Conservation (phyloP, 2,797 vertebrate species). For the Hemibagrus guttatus region DNA sequence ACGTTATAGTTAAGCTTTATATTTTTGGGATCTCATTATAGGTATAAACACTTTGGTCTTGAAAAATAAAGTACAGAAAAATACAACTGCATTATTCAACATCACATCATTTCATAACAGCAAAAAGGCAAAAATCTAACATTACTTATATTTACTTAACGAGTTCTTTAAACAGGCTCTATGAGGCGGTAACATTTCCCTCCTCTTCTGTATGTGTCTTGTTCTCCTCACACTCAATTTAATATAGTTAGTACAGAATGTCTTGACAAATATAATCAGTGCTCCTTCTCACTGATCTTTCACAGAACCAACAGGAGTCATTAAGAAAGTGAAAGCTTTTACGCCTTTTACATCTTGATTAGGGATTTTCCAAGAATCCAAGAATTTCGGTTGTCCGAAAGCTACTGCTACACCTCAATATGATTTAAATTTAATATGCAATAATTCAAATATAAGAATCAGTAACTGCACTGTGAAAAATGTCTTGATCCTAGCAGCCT, state of each 20-base stretch:
- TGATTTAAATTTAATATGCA: too few relatives aligned
- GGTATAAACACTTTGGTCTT: neutral
- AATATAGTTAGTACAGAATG: neutral
- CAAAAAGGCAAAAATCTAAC: neutral
- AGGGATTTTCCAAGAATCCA: neutral
- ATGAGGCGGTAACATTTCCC: neutral
- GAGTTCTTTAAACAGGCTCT: neutral
- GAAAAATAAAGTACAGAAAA: neutral
- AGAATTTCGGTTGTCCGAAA: too few relatives aligned
- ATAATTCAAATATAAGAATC: too few relatives aligned
- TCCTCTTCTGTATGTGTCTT: neutral
- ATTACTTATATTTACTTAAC: neutral
- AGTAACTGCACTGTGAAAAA: too few relatives aligned
- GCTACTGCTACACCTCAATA: too few relatives aligned
- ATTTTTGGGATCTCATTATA: neutral
- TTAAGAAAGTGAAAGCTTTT: constrained; percentile 1
- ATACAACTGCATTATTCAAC: neutral
- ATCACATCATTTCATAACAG: neutral
- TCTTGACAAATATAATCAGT: neutral
- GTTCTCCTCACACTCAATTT: neutral
- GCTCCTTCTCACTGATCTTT: neutral
- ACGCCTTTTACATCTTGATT: neutral
- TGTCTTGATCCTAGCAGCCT: too few relatives aligned
- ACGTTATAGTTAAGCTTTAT: neutral
- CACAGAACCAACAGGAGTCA: neutral